These are phyloP conservation scores for Discoglossus pictus DNA, from an alignment of 2,797 vertebrate genomes.

Conservation along the genomic window DNA sequence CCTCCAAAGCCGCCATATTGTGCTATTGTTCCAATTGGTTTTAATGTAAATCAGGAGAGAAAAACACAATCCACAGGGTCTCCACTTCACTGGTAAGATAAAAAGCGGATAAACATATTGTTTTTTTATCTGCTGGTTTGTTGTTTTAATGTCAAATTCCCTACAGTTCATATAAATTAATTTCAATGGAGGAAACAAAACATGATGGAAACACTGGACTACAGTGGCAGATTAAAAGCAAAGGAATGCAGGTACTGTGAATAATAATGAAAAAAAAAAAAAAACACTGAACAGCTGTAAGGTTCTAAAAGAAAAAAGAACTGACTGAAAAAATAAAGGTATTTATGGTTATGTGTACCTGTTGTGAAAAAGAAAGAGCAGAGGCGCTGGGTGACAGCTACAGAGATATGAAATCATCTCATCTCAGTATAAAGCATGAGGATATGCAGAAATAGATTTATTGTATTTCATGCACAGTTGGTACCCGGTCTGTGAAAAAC, in stretches of 20 bases:
- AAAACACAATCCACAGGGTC: no score
- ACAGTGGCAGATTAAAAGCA: not conserved
- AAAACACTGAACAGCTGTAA: slow-evolving; percentile 5
- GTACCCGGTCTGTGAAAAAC: slow-evolving; percentile 53
- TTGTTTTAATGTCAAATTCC: no score
- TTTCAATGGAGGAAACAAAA: no score
- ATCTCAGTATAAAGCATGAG: slow-evolving; percentile 45
- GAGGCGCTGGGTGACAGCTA: slow-evolving; percentile 46
- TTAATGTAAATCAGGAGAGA: no score
- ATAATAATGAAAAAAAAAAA: not conserved
- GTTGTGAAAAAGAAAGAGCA: slow-evolving; percentile 47
- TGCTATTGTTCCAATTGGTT: no score
- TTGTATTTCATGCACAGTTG: slow-evolving; percentile 55
- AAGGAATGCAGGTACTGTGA: not conserved
- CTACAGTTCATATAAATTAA: no score
- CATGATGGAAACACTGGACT: no score
- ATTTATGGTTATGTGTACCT: slow-evolving; percentile 45
- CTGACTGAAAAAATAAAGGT: slow-evolving; percentile 35
- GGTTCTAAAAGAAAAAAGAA: slow-evolving; percentile 30
- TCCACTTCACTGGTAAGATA: no score
- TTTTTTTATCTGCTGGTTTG: no score
- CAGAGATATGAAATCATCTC: slow-evolving; percentile 32
- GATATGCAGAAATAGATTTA: slow-evolving; percentile 53
- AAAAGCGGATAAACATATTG: no score
- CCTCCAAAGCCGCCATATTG: no score